Base-by-base conservation (phyloP, 92 coral and sea anemone genomes). In the Metridium senile region DNA sequence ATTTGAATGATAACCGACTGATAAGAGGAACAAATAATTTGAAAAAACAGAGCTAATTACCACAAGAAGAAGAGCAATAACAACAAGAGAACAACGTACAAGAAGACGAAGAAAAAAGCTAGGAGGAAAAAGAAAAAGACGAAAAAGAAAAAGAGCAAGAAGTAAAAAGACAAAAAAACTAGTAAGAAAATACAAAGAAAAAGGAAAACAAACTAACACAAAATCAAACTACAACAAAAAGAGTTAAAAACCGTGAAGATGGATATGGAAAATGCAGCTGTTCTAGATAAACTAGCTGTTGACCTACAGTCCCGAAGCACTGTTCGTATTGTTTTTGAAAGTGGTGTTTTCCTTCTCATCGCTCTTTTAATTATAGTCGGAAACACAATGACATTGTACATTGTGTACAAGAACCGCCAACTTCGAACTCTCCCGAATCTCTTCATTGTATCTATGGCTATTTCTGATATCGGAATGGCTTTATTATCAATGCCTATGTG, bases 391-490 rank as follows among this genome's bases (percentile, higher is more conserved):
- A 89, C 90, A 8, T 52, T 85, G 26, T 69, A 64, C 11, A 77
- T 89, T 1, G 74, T 81, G 1, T 47, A 43, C n/a, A 77, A 61
- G 47, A 81, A 81, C 35, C 67, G 76, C 25, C 74, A 39, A 1
- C 72, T 85, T 47, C 81, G 73, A 16, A 89, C 87, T 1, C 46
- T 67, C 16, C 84, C 87, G 17, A 89, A 85, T 27, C 35, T 61
- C 27, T 81, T 89, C 61, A 74, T 89, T 18, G 80, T 81, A 7
- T 89, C 89, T n/a, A 74, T 89, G 39, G 89, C 93, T 16, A 34
- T 89, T 4, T 72, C 93, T 3, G 93, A 89, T 62, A 33, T 89
- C 43, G 83, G 78, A 18, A 59, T 89, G 75, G 93, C 78, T 6
- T 27, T 57, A 0, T 20, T 81, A 11, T 74, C 84, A 7, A 63